These are phyloP conservation scores for Calliopsis andreniformis DNA, from an alignment of 1,140 invertebrate species.

Conservation along the genomic window DNA sequence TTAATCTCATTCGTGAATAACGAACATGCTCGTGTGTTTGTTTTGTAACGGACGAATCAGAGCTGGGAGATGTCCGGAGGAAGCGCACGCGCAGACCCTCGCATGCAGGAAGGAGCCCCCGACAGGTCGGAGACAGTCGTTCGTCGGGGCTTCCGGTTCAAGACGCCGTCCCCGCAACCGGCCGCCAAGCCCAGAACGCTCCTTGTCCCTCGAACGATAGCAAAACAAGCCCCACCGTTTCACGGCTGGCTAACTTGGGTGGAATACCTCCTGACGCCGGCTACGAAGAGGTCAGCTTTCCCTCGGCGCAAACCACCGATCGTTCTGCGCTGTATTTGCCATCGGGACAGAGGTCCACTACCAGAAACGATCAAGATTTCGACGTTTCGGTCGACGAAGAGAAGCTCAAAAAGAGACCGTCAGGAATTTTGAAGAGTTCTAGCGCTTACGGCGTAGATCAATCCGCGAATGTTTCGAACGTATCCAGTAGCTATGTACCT, in stretches of 20 bases:
- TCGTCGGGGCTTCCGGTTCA: conserved; percentile 47
- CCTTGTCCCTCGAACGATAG: conserved; percentile 24
- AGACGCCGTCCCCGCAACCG: conserved; percentile 34
- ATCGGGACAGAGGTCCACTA: not conserved
- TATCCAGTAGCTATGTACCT: conserved; percentile 57
- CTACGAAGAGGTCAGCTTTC: conserved; percentile 74
- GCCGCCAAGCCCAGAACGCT: conserved; percentile 31
- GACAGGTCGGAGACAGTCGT: conserved; percentile 71
- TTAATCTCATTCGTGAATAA: conserved; percentile 60
- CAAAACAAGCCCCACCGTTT: conserved; percentile 33
- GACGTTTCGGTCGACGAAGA: conserved; percentile 14
- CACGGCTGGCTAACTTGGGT: conserved; percentile 13
- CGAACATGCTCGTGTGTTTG: conserved; percentile 68
- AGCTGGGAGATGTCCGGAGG: conserved; percentile 79
- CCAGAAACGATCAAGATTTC: conserved; percentile 11
- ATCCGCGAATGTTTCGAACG: conserved; percentile 40
- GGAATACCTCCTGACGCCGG: conserved; percentile 74
- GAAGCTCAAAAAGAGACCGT: conserved; percentile 66
- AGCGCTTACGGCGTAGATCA: conserved; percentile 56
- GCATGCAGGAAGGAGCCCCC: conserved; percentile 77
- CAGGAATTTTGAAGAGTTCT: conserved; percentile 73
- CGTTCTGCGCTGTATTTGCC: not conserved
- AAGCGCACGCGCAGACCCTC: conserved; percentile 78
- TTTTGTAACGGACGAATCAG: conserved; percentile 73
- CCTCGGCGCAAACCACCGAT: conserved; percentile 23